Conservation (phyloP, 2,113 vertebrate species). For the Xiphias gladius region DNA sequence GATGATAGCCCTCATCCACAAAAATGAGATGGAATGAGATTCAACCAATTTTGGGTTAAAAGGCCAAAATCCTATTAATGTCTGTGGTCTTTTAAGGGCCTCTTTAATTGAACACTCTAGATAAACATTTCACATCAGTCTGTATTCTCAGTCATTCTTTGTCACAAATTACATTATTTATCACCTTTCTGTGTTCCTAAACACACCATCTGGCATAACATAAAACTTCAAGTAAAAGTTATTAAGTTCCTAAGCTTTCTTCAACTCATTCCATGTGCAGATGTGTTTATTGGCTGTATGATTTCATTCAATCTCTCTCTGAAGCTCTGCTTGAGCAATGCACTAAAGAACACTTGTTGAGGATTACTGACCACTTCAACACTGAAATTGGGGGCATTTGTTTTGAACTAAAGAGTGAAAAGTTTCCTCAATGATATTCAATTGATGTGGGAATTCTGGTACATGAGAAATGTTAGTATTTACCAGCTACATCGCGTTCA, state of each 20-base stretch:
- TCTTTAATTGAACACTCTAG: not conserved
- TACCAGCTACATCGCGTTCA: not conserved
- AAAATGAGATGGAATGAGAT: not conserved
- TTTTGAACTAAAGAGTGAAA: not conserved
- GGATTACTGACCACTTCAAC: not conserved
- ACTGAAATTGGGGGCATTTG: not conserved
- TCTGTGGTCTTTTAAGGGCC: not conserved
- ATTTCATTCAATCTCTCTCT: conserved; percentile 1
- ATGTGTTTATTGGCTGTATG: not conserved
- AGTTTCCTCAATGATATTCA: not conserved
- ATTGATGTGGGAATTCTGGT: not conserved
- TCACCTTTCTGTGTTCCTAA: not conserved
- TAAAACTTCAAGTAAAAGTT: not conserved
- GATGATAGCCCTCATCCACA: too few species aligned
- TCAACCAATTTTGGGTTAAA: too few species aligned
- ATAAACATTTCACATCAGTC: not conserved
- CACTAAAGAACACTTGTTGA: not conserved
- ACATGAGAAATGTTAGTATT: conserved; percentile 1
- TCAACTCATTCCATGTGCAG: too few species aligned
- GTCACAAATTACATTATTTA: not conserved
- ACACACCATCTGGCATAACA: not conserved
- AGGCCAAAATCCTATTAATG: not conserved
- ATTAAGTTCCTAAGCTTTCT: not conserved
- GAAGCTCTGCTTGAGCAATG: not conserved
- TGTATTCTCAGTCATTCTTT: not conserved